Evolutionary conservation across 2,888 invertebrate genomes (phyloP).

Genomic region (Oligia strigilis): DNA sequence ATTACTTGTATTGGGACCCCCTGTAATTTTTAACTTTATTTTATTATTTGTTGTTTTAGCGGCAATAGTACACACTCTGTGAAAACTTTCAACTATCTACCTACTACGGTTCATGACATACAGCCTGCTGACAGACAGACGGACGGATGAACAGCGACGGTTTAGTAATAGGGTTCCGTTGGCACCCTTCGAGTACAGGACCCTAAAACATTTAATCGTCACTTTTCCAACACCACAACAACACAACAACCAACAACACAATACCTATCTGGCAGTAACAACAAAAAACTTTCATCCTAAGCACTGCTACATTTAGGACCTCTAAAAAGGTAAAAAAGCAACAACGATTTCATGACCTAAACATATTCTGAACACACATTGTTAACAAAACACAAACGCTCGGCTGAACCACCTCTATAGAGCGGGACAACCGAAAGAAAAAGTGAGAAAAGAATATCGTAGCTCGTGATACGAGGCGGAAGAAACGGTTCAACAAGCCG

Average conservation of each 20-base stretch:
- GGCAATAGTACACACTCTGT: no score
- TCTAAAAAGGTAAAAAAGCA: background rate
- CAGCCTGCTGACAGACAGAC: background rate
- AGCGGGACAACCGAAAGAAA: conserved; percentile 28
- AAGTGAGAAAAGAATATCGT: conserved; percentile 39
- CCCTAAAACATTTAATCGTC: background rate
- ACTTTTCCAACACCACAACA: background rate
- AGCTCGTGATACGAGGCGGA: conserved; percentile 52
- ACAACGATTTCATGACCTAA: conserved; percentile 31
- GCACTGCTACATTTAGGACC: background rate
- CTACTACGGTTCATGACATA: no score
- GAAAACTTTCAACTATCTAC: no score
- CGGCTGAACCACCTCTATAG: conserved; percentile 30
- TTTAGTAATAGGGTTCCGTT: background rate
- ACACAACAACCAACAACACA: background rate
- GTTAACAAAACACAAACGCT: conserved; percentile 51
- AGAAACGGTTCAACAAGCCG: conserved; percentile 60
- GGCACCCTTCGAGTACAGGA: no score
- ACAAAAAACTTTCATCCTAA: background rate
- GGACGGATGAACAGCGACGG: background rate
- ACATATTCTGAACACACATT: conserved; percentile 50
- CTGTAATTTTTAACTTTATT: background rate
- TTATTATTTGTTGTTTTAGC: background rate
- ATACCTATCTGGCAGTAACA: background rate
- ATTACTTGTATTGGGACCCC: no score